These are phyloP conservation scores for Euura lappo DNA, from an alignment of 1,140 invertebrate genomes.

Conservation along the genomic window DNA sequence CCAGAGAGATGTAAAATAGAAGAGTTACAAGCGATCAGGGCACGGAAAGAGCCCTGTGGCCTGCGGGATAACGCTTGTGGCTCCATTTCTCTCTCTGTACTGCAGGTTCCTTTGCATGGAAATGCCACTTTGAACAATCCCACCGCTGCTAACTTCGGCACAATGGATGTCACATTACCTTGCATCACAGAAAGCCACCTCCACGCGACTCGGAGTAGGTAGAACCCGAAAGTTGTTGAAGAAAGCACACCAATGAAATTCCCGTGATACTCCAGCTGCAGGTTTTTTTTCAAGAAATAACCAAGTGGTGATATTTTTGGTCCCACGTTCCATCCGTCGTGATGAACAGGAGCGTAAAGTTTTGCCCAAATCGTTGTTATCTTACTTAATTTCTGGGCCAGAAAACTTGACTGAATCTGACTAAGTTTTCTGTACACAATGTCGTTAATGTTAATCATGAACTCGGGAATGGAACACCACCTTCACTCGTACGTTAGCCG, in stretches of 20 bases:
- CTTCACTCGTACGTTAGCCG: not conserved
- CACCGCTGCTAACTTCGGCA: conserved; percentile 46
- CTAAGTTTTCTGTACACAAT: not conserved
- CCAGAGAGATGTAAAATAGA: not conserved
- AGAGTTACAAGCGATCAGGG: conserved; percentile 41
- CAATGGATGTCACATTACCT: conserved; percentile 52
- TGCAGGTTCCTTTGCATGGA: conserved; percentile 40
- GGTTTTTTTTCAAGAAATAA: no score
- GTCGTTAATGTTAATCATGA: conserved; percentile 1
- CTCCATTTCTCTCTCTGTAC: conserved; percentile 42
- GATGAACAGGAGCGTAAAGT: not conserved
- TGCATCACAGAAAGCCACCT: conserved; percentile 41
- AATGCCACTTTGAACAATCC: conserved; percentile 46
- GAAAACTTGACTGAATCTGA: not conserved
- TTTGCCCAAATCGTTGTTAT: not conserved
- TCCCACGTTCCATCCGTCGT: not conserved
- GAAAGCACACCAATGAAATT: no score
- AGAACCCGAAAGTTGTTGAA: not conserved
- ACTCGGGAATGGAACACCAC: not conserved
- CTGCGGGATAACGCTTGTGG: conserved; percentile 36
- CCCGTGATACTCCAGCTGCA: no score
- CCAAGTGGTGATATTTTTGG: no score
- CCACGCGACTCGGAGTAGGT: not conserved
- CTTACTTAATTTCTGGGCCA: not conserved
- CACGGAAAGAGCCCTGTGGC: conserved; percentile 39